Evolutionary conservation across 2,797 vertebrate species (phyloP).

Genomic region (Clarias laeviceps): DNA sequence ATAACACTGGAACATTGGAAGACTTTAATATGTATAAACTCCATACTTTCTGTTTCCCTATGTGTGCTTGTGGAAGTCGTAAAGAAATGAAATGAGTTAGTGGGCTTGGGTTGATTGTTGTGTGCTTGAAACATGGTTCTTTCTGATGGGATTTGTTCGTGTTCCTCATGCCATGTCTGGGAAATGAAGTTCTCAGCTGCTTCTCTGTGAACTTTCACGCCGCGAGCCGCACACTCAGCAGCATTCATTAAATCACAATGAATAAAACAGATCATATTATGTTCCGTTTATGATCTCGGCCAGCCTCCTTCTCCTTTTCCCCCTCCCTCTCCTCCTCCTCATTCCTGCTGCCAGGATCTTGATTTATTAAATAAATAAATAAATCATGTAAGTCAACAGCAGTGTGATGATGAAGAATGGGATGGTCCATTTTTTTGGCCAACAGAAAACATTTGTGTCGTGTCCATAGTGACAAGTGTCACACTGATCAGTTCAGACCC

Average conservation of each 20-base stretch:
- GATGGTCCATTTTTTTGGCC: conserved; percentile 35
- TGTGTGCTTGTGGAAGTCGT: conserved; percentile 14
- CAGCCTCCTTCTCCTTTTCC: neutral
- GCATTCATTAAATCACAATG: conserved; percentile 25
- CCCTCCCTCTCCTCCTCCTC: neutral
- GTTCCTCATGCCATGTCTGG: neutral
- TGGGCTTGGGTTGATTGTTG: neutral
- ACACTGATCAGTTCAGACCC: conserved; percentile 2
- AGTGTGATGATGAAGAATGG: conserved; percentile 24
- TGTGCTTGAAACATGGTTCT: neutral
- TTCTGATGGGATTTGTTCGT: conserved; percentile 6
- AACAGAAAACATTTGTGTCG: conserved; percentile 18
- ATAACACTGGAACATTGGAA: neutral
- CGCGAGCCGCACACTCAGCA: conserved; percentile 22
- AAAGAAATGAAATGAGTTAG: conserved; percentile 25
- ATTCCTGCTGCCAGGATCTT: neutral
- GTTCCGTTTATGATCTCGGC: conserved; percentile 34
- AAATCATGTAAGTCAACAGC: conserved; percentile 11
- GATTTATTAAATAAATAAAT: conserved; percentile 27
- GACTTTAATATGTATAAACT: neutral
- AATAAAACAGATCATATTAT: conserved; percentile 25
- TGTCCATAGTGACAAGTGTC: neutral
- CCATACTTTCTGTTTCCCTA: neutral
- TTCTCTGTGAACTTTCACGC: conserved; percentile 31
- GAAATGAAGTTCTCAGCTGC: conserved; percentile 16